Evolutionary conservation across 2,797 vertebrate species (phyloP).

Genomic region (Karalla daura): DNA sequence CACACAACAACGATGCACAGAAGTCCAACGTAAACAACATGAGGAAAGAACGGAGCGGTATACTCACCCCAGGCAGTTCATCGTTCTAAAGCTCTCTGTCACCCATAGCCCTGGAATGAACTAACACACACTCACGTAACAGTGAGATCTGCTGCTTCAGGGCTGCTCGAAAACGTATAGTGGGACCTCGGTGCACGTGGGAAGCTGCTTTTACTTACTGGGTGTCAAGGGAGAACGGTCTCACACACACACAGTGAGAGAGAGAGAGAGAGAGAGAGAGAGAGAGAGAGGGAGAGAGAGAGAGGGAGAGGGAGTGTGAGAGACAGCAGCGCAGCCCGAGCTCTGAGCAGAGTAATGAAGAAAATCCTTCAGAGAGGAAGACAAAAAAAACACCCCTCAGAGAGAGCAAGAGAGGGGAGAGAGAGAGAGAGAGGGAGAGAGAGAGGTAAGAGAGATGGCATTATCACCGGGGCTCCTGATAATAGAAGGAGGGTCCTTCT

Average conservation of each 20-base stretch:
- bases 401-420: constrained; percentile 28
- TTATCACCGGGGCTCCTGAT: constrained; percentile 29
- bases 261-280: too few species aligned
- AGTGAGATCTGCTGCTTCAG: constrained; percentile 32
- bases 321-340: constrained; percentile 35
- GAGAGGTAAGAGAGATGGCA: constrained; percentile 32
- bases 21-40: background rate
- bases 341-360: constrained; percentile 75
- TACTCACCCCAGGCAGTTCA: constrained; percentile 92
- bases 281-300: constrained; percentile 41
- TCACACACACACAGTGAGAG: too few species aligned
- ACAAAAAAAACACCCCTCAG: constrained; percentile 19
- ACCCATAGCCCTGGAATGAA: constrained; percentile 59
- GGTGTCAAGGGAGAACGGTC: constrained; percentile 67
- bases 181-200: constrained; percentile 51
- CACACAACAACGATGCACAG: background rate
- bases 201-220: constrained; percentile 71
- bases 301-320: background rate
- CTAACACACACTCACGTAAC: background rate
- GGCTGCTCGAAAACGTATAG: constrained; percentile 28
- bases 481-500: constrained; percentile 28
- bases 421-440: constrained; percentile 27
- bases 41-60: constrained; percentile 5
- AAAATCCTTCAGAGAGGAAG: constrained; percentile 67
- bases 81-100: constrained; percentile 71